A percentile compares a stretch with the other conserved stretches of the same genome.
Evolutionary conservation across 2,113 vertebrate genomes (phyloP).

Genomic region (Mesitornis unicolor): DNA sequence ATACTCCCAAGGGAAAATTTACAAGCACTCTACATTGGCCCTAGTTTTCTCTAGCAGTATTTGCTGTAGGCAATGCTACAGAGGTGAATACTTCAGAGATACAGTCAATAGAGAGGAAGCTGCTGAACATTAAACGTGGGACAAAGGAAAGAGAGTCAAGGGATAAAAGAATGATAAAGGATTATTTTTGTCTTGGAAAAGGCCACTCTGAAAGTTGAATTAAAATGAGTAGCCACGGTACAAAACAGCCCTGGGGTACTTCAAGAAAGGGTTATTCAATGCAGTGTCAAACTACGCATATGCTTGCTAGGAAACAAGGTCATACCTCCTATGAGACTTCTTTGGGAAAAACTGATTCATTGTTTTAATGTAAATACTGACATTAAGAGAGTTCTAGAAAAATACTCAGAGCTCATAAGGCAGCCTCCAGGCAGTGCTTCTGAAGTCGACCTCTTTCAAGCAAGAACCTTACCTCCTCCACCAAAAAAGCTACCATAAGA

Average conservation of each 20-base stretch:
- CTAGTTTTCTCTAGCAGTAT: neutral
- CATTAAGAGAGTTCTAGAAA: neutral
- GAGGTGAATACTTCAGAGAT: slow-evolving; percentile 39
- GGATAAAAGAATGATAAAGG: neutral
- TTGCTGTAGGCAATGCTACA: slow-evolving; percentile 17
- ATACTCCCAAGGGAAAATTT: neutral
- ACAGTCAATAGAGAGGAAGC: slow-evolving; percentile 17
- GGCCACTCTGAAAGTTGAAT: slow-evolving; percentile 15
- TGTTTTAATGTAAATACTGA: neutral
- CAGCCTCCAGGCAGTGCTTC: neutral
- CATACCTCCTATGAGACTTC: neutral
- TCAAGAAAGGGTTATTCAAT: neutral
- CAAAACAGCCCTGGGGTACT: neutral
- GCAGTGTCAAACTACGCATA: neutral
- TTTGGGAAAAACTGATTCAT: neutral
- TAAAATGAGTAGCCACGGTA: neutral
- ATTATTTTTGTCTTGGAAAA: slow-evolving; percentile 49
- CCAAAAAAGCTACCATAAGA: neutral
- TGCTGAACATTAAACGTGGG: slow-evolving; percentile 34
- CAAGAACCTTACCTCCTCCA: neutral
- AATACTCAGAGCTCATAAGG: neutral
- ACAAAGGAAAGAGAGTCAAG: slow-evolving; percentile 40
- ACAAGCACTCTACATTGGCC: neutral
- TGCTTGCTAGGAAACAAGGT: neutral
- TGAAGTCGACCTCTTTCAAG: neutral